Evolutionary conservation across 2,113 vertebrate genomes (phyloP).

Genomic region (Periophthalmodon schlosseri): DNA sequence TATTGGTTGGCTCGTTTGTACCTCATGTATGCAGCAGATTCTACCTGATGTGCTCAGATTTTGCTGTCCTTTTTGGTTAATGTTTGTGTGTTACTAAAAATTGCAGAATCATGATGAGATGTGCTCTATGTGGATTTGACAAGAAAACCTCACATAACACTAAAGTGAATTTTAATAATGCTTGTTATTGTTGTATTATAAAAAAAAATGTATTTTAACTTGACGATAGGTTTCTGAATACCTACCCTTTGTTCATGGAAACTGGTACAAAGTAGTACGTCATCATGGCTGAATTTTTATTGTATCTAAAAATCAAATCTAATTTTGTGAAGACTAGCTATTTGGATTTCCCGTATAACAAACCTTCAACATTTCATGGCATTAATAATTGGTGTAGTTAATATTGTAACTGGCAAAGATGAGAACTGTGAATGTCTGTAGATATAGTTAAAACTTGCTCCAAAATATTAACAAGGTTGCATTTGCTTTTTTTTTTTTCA

Average conservation of each 20-base stretch:
- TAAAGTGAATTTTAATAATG: conserved; percentile 40
- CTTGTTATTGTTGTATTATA: conserved; percentile 15
- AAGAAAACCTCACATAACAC: conserved; percentile 49
- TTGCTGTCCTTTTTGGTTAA: conserved; percentile 36
- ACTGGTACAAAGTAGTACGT: background rate
- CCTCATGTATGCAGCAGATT: conserved; percentile 51
- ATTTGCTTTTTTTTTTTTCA: background rate
- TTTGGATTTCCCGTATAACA: conserved; percentile 6
- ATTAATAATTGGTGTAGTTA: conserved; percentile 28
- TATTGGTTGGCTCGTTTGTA: conserved; percentile 56
- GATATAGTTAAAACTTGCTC: conserved; percentile 31
- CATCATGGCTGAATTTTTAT: conserved; percentile 11
- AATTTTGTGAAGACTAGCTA: conserved; percentile 45
- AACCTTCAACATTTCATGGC: conserved; percentile 16
- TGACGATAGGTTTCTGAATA: conserved; percentile 1
- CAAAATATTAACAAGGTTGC: conserved; percentile 19
- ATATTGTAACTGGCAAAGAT: conserved; percentile 22
- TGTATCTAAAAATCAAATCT: conserved; percentile 13
- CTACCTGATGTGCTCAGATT: conserved; percentile 21
- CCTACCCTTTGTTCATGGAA: conserved; percentile 1
- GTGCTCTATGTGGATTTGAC: conserved; percentile 52
- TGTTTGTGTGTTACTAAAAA: conserved; percentile 52
- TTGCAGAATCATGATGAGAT: conserved; percentile 25
- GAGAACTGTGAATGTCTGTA: conserved; percentile 65
- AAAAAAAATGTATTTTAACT: background rate